These are phyloP conservation scores for Rhabdophis nuchalis DNA, from an alignment of 2,797 vertebrate genomes.

Conservation along the genomic window DNA sequence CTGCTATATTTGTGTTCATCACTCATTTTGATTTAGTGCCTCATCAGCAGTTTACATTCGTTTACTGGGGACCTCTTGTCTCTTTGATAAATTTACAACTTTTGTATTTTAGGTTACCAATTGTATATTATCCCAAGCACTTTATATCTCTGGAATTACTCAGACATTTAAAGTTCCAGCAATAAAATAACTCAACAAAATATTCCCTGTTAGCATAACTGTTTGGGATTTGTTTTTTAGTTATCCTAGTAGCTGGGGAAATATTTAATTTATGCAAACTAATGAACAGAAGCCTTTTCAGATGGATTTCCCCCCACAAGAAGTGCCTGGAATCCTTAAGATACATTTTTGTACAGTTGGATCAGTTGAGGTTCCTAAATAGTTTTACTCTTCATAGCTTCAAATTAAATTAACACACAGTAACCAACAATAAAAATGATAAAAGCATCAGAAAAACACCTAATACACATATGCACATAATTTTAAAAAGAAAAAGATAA, in stretches of 20 bases:
- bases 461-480: neutral
- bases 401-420: neutral
- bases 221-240: neutral
- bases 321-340: neutral
- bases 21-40: constrained; percentile 76
- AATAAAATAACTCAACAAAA: constrained; percentile 32
- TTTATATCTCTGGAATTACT: constrained; percentile 50
- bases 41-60: constrained; percentile 75
- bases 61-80: constrained; percentile 63
- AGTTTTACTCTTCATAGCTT: neutral
- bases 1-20: constrained; percentile 70
- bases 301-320: neutral
- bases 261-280: neutral
- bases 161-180: constrained; percentile 43
- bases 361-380: neutral
- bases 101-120: constrained; percentile 61
- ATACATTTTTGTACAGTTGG: neutral
- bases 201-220: neutral
- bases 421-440: neutral
- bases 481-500: neutral
- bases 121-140: constrained; percentile 59
- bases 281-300: neutral
- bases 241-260: neutral
- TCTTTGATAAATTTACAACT: constrained; percentile 68
- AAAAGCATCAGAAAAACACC: neutral